A percentile compares a stretch with the other conserved stretches of the same genome.
phyloP scores from a whole-genome alignment of 2,113 vertebrate genomes.

The Siphamia tubifer region DNA sequence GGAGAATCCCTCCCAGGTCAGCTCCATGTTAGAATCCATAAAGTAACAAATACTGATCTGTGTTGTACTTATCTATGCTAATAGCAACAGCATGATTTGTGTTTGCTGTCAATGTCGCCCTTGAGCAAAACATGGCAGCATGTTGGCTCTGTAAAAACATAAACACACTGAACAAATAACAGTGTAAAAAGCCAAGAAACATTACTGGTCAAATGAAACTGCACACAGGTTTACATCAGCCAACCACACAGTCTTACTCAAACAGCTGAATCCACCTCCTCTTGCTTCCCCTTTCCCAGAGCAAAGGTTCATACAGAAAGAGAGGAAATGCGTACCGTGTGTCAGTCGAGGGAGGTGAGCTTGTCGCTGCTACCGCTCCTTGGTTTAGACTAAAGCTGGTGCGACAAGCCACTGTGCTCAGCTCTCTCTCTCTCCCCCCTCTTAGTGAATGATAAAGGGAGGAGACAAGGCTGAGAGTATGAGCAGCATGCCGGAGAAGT shows the following conservation, averaged over 20 bases:
- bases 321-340: conserved; percentile 42
- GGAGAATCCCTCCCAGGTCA: background rate
- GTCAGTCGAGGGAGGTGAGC: conserved; percentile 18
- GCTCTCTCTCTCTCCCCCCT: conserved; percentile 10
- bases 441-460: conserved; percentile 30
- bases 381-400: conserved; percentile 27
- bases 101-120: background rate
- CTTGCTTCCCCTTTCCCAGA: background rate
- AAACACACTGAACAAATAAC: conserved; percentile 27
- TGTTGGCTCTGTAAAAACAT: conserved; percentile 4
- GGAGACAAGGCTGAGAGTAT: conserved; percentile 38
- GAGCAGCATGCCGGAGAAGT: conserved; percentile 7
- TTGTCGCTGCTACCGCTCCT: conserved; percentile 6
- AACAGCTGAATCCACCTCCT: background rate
- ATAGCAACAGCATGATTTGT: conserved; percentile 2
- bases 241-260: background rate
- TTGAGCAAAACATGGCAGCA: background rate
- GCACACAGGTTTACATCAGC: background rate
- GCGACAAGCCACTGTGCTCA: conserved; percentile 45
- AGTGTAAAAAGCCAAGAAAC: background rate
- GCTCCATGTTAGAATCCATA: background rate
- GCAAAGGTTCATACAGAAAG: conserved; percentile 3
- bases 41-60: background rate
- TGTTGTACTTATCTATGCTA: background rate
- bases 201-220: background rate